phyloP scores from a whole-genome alignment of 1,140 invertebrate species.

The Drosophila fuyamai region DNA sequence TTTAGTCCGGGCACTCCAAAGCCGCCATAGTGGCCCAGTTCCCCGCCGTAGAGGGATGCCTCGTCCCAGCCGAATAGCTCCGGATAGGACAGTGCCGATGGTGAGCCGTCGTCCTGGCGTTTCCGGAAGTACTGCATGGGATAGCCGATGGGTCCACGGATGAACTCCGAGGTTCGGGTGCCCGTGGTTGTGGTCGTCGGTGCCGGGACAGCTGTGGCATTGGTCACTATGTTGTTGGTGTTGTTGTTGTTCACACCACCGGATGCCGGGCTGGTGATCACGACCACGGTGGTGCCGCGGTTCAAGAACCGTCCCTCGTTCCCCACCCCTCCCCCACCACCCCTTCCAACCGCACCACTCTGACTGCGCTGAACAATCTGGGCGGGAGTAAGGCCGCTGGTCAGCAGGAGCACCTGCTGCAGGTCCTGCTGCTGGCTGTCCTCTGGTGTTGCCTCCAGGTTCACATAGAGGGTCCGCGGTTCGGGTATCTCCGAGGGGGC shows the following conservation, averaged over 20 bases:
- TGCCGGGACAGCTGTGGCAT: neutral
- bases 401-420: neutral
- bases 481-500: neutral
- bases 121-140: conserved; percentile 27
- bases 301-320: neutral
- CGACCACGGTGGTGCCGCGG: neutral
- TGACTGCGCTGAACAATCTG: neutral
- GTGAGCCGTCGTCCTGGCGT: conserved; percentile 26
- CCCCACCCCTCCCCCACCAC: neutral
- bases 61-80: conserved; percentile 26
- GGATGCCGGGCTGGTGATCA: neutral
- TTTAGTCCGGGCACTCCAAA: neutral
- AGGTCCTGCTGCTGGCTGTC: neutral
- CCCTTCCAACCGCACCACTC: neutral
- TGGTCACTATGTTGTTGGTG: neutral
- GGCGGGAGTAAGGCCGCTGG: neutral
- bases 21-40: neutral
- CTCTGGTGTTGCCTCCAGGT: neutral
- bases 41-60: conserved; percentile 15
- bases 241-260: neutral
- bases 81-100: conserved; percentile 16
- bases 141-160: conserved; percentile 14
- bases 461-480: neutral
- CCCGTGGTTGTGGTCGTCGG: neutral
- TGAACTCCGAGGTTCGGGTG: neutral